These are phyloP conservation scores for Gymnobelideus leadbeateri DNA, from an alignment of 2,113 vertebrate species.

Conservation along the genomic window DNA sequence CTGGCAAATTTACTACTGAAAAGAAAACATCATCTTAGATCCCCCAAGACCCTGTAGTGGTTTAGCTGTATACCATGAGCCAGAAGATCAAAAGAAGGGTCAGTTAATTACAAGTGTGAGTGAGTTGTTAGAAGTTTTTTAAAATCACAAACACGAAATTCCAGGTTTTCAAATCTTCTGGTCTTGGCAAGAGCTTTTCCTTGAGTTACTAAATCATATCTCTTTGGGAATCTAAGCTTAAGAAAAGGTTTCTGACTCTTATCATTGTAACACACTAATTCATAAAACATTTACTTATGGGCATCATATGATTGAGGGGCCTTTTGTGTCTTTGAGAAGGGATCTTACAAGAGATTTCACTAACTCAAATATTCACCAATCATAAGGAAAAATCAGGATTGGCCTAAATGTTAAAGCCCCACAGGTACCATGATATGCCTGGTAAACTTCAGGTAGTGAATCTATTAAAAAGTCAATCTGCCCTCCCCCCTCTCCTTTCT, in stretches of 20 bases:
- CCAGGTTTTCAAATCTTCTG: constrained; percentile 26
- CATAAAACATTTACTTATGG: constrained; percentile 42
- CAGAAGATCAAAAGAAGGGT: background rate
- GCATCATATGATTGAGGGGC: constrained; percentile 3
- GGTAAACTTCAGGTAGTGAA: background rate
- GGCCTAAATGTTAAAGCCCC: constrained; percentile 19
- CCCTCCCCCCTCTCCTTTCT: background rate
- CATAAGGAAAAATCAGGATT: constrained; percentile 14
- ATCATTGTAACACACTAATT: constrained; percentile 30
- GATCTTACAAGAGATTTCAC: background rate
- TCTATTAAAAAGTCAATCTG: background rate
- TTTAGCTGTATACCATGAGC: background rate
- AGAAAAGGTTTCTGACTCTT: constrained; percentile 17
- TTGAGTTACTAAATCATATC: constrained; percentile 9
- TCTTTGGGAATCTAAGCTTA: constrained; percentile 46
- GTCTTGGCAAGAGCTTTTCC: constrained; percentile 9
- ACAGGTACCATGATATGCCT: background rate
- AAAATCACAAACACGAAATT: constrained; percentile 6
- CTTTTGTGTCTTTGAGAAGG: constrained; percentile 39
- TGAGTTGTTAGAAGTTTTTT: background rate
- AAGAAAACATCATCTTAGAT: background rate
- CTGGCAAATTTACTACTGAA: constrained; percentile 15
- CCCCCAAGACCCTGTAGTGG: background rate
- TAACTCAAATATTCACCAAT: constrained; percentile 19
- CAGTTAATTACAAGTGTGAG: background rate